Conservation (phyloP, 2,797 vertebrate genomes). For the Macroramphosus scolopax region DNA sequence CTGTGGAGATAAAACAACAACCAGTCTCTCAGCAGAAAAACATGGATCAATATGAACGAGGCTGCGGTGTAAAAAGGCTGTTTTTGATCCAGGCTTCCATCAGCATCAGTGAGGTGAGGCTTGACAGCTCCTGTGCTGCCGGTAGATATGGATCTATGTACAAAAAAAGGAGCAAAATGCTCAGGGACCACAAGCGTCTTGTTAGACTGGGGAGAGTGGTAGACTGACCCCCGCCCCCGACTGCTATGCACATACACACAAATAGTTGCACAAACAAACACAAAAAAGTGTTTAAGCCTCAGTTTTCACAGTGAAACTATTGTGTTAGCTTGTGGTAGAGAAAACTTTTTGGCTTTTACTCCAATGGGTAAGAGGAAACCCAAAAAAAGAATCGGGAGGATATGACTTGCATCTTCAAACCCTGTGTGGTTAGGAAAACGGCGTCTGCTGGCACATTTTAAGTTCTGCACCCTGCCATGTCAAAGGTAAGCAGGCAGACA, state of each 20-base stretch:
- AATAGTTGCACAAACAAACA: conserved; percentile 6
- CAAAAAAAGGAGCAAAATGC: conserved; percentile 72
- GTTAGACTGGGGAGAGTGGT: conserved; percentile 67
- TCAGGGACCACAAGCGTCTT: conserved; percentile 72
- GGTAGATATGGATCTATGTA: conserved; percentile 78
- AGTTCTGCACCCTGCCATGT: conserved; percentile 54
- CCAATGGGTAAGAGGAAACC: conserved; percentile 51
- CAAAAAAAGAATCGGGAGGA: conserved; percentile 46
- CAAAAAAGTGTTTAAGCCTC: conserved; percentile 31
- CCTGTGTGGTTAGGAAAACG: conserved; percentile 57
- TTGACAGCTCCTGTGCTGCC: conserved; percentile 74
- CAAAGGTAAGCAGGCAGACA: conserved; percentile 64
- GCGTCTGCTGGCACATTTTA: conserved; percentile 58
- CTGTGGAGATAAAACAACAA: conserved; percentile 75
- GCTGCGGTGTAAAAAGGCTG: conserved; percentile 71
- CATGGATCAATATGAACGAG: conserved; percentile 75
- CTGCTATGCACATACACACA: conserved; percentile 26
- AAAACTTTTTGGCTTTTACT: conserved; percentile 59
- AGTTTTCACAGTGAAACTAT: conserved; percentile 50
- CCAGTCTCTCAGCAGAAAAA: conserved; percentile 75
- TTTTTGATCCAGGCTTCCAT: conserved; percentile 76
- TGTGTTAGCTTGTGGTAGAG: conserved; percentile 45
- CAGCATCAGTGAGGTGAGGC: conserved; percentile 72
- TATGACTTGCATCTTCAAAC: conserved; percentile 49
- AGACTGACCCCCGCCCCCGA: conserved; percentile 50